These are phyloP conservation scores for Lissonota sp. DNA, from an alignment of 2,888 invertebrate genomes.

Conservation along the genomic window DNA sequence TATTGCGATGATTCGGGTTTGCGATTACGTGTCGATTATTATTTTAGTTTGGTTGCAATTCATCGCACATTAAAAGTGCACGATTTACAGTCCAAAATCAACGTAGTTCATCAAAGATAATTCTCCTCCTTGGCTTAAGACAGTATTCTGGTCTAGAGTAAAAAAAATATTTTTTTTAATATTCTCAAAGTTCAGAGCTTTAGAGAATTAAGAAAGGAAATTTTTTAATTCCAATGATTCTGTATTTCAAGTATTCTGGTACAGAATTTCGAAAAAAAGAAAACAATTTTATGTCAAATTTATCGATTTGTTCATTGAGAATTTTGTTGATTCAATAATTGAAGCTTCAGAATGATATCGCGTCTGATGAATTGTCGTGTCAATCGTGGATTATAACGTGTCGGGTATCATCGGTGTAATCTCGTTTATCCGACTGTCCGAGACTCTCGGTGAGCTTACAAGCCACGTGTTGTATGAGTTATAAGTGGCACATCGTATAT, in stretches of 20 bases:
- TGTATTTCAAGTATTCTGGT: no score
- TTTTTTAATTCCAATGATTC: no score
- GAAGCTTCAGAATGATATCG: slow-evolving; percentile 27
- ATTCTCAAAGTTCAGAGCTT: no score
- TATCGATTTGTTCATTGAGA: slow-evolving; percentile 6
- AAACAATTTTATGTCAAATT: neutral
- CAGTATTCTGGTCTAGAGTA: no score
- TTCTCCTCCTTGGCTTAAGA: no score
- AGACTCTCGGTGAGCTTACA: slow-evolving; percentile 40
- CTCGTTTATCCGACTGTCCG: slow-evolving; percentile 60
- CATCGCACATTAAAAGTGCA: no score
- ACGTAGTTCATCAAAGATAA: no score
- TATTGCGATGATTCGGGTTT: neutral
- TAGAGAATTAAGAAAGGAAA: no score
- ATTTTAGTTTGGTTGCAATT: neutral
- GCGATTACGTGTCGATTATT: no score
- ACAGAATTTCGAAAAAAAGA: no score
- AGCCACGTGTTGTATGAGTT: slow-evolving; percentile 48
- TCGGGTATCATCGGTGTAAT: slow-evolving; percentile 55
- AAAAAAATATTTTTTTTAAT: no score
- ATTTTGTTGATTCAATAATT: neutral
- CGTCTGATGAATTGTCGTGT: slow-evolving; percentile 43
- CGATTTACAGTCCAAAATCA: no score
- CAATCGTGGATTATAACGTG: slow-evolving; percentile 46
- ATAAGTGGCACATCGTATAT: slow-evolving; percentile 63